Conservation (phyloP, 2,888 invertebrate species). For the Anoplius nigerrimus region DNA sequence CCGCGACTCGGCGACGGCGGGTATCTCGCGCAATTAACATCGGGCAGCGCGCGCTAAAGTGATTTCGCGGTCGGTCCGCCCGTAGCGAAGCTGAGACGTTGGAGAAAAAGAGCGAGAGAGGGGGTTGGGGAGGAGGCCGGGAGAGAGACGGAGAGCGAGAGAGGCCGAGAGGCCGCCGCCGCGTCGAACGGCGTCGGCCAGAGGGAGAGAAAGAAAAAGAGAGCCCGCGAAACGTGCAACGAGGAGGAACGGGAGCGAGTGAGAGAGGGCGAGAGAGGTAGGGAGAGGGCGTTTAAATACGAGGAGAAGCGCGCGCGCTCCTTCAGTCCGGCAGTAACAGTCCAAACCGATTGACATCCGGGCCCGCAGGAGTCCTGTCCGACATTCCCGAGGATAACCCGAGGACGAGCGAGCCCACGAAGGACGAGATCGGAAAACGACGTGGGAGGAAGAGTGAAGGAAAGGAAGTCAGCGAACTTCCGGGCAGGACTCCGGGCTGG, state of each 20-base stretch:
- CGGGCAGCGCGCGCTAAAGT: background rate
- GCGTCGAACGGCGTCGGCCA: too few relatives aligned
- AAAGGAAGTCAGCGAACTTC: slow-evolving; percentile 14
- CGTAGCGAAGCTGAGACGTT: background rate
- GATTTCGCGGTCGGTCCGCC: background rate
- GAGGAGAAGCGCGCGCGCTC: slow-evolving; percentile 71
- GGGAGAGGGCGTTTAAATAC: slow-evolving; percentile 73
- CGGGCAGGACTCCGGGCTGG: background rate
- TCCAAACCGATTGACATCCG: slow-evolving; percentile 67
- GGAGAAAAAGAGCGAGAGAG: background rate
- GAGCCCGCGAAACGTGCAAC: background rate
- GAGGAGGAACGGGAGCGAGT: slow-evolving; percentile 43
- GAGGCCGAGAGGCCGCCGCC: background rate
- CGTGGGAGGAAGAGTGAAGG: slow-evolving; percentile 5
- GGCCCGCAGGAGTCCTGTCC: slow-evolving; percentile 43
- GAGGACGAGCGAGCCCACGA: background rate
- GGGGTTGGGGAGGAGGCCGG: background rate
- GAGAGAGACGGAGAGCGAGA: background rate
- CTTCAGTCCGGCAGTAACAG: slow-evolving; percentile 72
- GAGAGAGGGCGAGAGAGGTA: slow-evolving; percentile 49
- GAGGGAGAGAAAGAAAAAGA: slow-evolving; percentile 3
- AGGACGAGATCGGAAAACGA: background rate
- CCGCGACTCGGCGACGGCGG: too few relatives aligned
- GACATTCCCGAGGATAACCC: slow-evolving; percentile 28
- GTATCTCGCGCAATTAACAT: slow-evolving; percentile 4